Evolutionary conservation across 1,140 invertebrate species (phyloP).

Genomic region (Hesperophylax magnus): DNA sequence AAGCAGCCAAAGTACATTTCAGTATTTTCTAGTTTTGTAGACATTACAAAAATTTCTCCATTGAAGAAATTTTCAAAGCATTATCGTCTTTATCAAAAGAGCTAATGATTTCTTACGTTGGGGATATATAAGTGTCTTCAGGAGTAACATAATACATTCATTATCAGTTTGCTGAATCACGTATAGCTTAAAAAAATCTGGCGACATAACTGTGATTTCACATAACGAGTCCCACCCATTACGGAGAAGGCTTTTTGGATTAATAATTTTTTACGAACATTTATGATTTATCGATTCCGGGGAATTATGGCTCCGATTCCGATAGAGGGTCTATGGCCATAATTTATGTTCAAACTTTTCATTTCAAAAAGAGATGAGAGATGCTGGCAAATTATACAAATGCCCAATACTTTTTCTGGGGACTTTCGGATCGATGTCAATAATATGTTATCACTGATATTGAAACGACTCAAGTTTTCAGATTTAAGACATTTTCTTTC

Average conservation of each 20-base stretch:
- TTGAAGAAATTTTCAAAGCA: too few relatives aligned
- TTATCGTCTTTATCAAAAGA: too few relatives aligned
- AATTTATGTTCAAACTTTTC: conserved; percentile 31
- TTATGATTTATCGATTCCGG: conserved; percentile 14
- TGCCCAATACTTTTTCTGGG: background rate
- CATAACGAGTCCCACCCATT: background rate
- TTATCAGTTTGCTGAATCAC: too few relatives aligned
- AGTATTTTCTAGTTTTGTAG: too few relatives aligned
- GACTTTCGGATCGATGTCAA: background rate
- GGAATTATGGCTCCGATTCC: background rate
- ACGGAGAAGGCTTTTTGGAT: conserved; percentile 7
- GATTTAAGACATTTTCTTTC: too few relatives aligned
- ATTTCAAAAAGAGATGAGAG: background rate
- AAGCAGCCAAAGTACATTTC: too few relatives aligned
- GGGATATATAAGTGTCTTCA: too few relatives aligned
- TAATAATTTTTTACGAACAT: conserved; percentile 2
- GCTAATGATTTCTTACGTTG: too few relatives aligned
- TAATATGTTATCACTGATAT: background rate
- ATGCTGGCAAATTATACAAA: background rate
- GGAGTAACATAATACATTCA: too few relatives aligned
- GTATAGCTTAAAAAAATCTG: background rate
- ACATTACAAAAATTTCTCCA: too few relatives aligned
- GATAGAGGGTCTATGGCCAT: background rate
- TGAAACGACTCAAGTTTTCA: too few relatives aligned
- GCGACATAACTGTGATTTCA: background rate